Evolutionary conservation across 1,140 invertebrate species (phyloP), one percentile per base, ranked within the genome.

Genomic region (Drosophila sp.): DNA sequence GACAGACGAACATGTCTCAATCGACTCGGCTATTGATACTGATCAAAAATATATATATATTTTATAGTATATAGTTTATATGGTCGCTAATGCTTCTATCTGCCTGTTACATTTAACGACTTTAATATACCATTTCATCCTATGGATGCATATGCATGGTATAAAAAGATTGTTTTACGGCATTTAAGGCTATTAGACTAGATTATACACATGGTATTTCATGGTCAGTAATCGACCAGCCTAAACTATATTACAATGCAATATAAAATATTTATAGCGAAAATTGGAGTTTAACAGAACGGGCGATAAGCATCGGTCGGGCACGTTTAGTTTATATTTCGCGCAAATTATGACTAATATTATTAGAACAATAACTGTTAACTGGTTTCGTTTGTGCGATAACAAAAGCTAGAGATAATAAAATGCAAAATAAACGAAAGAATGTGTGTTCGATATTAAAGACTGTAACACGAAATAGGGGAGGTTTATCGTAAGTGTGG

Each of bases 111-210:
- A 17, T 17, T 17, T 17, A 17, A 17, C 17, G 17, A 17, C 17
- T 17, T 17, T 17, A 17, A 17, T 17, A 17, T 17, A 17, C 17
- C 17, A 17, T 17, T 17, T 17, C 17, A 17, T 17, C 17, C 17
- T 17, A 17, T 17, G 17, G 17, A 17, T 17, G 17, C 17, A 17
- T 17, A 17, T 17, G 17, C 17, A 17, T 17, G 17, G 6, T 70
- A 29, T 57, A 25, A 4, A 41, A 38, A 76, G 54, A 50, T 86
- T 86, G 69, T 87, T 86, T 82, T 79, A 55, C 61, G 30, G n/a
- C 7, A 64, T 17, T 17, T 17, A 17, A 17, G 17, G 17, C n/a
- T 27, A 25, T 29, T 30, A 35, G 7, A 56, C 25, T n/a, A 64
- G 65, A 81, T 77, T 81, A 81, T 17, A 17, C 17, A 17, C 17